A percentile compares a stretch with the other conserved stretches of the same genome.
Evolutionary conservation across 2,113 vertebrate genomes (phyloP).

Genomic region (Malurus cyaneus): DNA sequence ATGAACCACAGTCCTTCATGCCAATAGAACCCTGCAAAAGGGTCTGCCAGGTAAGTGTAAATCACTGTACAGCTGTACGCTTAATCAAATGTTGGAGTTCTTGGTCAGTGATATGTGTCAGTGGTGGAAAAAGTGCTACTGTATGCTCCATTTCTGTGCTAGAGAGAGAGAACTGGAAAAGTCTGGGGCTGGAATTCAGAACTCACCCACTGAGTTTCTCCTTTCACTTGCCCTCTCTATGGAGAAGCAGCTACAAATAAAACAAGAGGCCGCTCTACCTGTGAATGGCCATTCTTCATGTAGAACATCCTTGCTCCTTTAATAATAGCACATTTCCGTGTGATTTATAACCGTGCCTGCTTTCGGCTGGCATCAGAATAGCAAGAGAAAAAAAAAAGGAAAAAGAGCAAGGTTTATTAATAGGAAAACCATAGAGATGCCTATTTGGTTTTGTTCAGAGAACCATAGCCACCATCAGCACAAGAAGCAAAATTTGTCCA

Average conservation of each 20-base stretch:
- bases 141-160: neutral
- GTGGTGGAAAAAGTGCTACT: neutral
- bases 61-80: neutral
- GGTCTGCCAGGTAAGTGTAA: neutral
- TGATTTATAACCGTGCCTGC: neutral
- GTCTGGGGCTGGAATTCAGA: neutral
- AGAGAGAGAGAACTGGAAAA: neutral
- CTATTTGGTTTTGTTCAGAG: neutral
- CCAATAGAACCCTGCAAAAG: neutral
- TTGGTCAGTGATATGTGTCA: neutral
- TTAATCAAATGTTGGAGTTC: neutral
- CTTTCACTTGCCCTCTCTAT: neutral
- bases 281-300: neutral
- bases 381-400: neutral
- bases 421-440: neutral
- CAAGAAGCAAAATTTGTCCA: neutral
- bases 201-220: neutral
- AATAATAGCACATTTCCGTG: slow-evolving; percentile 7
- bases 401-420: neutral
- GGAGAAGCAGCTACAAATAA: neutral
- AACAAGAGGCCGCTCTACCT: neutral
- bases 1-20: neutral
- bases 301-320: neutral
- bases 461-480: neutral
- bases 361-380: neutral